A percentile compares a stretch with the other conserved stretches of the same genome.
Conservation (phyloP, 2,113 vertebrate genomes). For the Camelus bactrianus region DNA sequence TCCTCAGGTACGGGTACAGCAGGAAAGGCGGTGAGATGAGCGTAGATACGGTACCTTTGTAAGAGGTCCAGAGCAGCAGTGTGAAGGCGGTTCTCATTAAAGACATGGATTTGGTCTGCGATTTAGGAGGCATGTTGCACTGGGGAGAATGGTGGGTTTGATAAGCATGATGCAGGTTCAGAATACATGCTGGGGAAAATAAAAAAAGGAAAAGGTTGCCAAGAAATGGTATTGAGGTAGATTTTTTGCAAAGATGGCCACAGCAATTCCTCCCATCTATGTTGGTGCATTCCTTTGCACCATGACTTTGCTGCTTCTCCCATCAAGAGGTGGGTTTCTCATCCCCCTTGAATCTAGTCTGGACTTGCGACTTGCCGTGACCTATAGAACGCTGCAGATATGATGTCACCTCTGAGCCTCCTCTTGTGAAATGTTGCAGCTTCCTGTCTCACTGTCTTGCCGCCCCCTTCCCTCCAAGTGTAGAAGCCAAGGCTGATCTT, state of each 20-base stretch:
- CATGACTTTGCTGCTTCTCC: not conserved
- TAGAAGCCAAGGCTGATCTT: not conserved
- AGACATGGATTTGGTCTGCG: not conserved
- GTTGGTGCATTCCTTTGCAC: not conserved
- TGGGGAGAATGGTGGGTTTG: not conserved
- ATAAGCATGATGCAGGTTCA: not conserved
- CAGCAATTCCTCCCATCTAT: not conserved
- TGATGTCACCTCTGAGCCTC: not conserved
- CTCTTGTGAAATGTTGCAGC: not conserved
- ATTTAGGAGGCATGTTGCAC: not conserved
- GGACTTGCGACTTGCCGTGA: not conserved
- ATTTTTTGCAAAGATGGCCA: not conserved
- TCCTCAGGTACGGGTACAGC: rapidly evolving
- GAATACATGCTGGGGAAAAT: not conserved
- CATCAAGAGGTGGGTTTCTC: not conserved
- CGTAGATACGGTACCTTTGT: not conserved
- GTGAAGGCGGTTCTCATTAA: not conserved
- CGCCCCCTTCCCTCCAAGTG: not conserved
- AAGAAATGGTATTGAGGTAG: not conserved
- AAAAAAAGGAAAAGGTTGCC: not conserved
- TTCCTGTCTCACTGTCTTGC: not conserved
- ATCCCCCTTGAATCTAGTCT: not conserved
- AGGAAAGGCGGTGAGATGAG: not conserved
- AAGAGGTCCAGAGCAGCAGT: not conserved
- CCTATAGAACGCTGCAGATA: not conserved